phyloP scores from a whole-genome alignment of 2,113 vertebrate species.

The Natator depressus region DNA sequence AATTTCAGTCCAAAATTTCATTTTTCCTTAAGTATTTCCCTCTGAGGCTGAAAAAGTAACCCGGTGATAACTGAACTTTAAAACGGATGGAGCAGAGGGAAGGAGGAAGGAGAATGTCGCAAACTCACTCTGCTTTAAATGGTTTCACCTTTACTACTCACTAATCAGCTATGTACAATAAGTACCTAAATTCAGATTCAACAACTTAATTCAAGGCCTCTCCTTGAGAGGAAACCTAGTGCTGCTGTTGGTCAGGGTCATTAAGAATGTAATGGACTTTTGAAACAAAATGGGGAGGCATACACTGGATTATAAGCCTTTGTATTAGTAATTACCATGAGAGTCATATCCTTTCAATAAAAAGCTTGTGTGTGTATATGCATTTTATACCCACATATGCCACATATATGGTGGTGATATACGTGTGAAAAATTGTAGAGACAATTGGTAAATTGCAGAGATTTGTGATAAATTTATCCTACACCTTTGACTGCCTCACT shows the following conservation, averaged over 20 bases:
- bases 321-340: conserved; percentile 56
- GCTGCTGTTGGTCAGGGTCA: conserved; percentile 67
- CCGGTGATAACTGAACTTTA: neutral
- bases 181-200: conserved; percentile 66
- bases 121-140: neutral
- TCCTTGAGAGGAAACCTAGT: conserved; percentile 68
- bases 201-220: conserved; percentile 57
- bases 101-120: neutral
- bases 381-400: neutral
- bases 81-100: neutral
- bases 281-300: conserved; percentile 68
- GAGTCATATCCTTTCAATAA: conserved; percentile 29
- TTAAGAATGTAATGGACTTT: conserved; percentile 76
- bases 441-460: neutral
- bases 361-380: neutral
- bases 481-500: neutral
- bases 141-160: conserved; percentile 12
- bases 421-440: neutral
- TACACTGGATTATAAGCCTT: conserved; percentile 70
- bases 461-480: neutral
- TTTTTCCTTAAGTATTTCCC: neutral
- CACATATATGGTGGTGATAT: neutral
- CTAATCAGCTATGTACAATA: conserved; percentile 39
- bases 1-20: neutral
- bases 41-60: neutral